A percentile compares a stretch with the other conserved stretches of the same genome.
These are phyloP conservation scores for Chaenogobius annularis DNA, from an alignment of 2,113 vertebrate genomes.

Conservation along the genomic window DNA sequence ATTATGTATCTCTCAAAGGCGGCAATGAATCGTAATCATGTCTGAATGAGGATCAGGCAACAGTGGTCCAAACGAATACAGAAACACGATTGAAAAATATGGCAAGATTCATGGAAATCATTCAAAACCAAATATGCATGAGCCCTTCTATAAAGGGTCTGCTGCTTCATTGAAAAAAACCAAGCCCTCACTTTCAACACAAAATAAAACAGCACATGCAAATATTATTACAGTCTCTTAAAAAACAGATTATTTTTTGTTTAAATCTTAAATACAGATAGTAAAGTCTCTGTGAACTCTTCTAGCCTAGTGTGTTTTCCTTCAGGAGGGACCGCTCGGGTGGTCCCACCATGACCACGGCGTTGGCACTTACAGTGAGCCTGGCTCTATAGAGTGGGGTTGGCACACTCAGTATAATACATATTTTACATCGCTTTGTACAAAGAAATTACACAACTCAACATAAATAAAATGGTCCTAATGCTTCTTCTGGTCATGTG, in stretches of 20 bases:
- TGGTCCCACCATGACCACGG: slow-evolving; percentile 69
- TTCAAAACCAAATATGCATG: slow-evolving; percentile 66
- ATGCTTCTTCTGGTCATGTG: slow-evolving; percentile 66
- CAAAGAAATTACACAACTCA: slow-evolving; percentile 48
- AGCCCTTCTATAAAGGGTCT: slow-evolving; percentile 65
- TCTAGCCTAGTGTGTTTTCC: slow-evolving; percentile 70
- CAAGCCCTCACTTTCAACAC: slow-evolving; percentile 73
- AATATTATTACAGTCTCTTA: slow-evolving; percentile 79
- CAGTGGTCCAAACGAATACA: slow-evolving; percentile 83
- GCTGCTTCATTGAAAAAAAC: slow-evolving; percentile 64
- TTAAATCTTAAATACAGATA: slow-evolving; percentile 79
- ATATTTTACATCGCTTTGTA: slow-evolving; percentile 80
- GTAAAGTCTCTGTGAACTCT: slow-evolving; percentile 73
- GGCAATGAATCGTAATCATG: slow-evolving; percentile 82
- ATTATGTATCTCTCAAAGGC: slow-evolving; percentile 83
- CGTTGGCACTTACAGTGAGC: slow-evolving; percentile 82
- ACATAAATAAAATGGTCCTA: slow-evolving; percentile 70
- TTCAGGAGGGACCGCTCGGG: slow-evolving; percentile 67
- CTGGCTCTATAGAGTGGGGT: slow-evolving; percentile 76
- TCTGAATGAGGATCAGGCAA: slow-evolving; percentile 87
- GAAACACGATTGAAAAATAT: slow-evolving; percentile 76
- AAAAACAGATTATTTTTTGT: slow-evolving; percentile 71
- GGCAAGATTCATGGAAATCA: slow-evolving; percentile 82
- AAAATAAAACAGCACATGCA: slow-evolving; percentile 82
- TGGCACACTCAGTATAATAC: slow-evolving; percentile 82